Evolutionary conservation across 2,797 vertebrate genomes (phyloP).

Genomic region (Phylloscopus collybita): DNA sequence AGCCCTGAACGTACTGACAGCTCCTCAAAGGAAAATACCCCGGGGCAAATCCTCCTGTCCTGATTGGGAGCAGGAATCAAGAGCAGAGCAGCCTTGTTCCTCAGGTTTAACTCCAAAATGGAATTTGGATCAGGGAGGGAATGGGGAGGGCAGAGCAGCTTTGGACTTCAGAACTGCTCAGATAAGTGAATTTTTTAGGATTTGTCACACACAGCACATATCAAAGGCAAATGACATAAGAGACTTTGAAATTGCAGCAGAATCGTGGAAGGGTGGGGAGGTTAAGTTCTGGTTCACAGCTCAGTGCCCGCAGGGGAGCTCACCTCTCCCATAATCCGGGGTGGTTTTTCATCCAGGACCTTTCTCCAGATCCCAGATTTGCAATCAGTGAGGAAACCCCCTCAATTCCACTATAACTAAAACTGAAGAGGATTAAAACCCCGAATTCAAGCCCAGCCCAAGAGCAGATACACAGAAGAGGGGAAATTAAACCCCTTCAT

Average conservation of each 20-base stretch:
- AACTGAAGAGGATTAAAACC: neutral
- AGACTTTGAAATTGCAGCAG: neutral
- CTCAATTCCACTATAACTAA: neutral
- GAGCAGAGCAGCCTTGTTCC: neutral
- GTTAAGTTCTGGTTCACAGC: neutral
- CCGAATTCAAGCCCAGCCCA: neutral
- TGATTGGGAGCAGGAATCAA: neutral
- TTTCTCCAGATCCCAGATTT: neutral
- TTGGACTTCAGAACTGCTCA: neutral
- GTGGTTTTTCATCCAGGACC: neutral
- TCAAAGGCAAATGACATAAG: neutral
- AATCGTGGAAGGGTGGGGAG: neutral
- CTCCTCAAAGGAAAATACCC: neutral
- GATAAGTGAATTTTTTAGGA: neutral
- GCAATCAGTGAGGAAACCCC: neutral
- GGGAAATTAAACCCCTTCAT: neutral
- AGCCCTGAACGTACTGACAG: neutral
- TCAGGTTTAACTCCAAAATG: neutral
- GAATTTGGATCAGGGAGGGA: neutral
- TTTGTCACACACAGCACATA: neutral
- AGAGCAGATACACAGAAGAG: neutral
- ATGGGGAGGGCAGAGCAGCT: neutral
- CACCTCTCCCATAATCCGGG: neutral
- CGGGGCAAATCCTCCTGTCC: neutral
- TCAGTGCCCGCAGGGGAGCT: neutral